Percentiles rank a stretch among this genome's conserved stretches.
These are phyloP conservation scores for Orientallactaga sibirica DNA, from an alignment of 2,797 vertebrate species.

Conservation along the genomic window DNA sequence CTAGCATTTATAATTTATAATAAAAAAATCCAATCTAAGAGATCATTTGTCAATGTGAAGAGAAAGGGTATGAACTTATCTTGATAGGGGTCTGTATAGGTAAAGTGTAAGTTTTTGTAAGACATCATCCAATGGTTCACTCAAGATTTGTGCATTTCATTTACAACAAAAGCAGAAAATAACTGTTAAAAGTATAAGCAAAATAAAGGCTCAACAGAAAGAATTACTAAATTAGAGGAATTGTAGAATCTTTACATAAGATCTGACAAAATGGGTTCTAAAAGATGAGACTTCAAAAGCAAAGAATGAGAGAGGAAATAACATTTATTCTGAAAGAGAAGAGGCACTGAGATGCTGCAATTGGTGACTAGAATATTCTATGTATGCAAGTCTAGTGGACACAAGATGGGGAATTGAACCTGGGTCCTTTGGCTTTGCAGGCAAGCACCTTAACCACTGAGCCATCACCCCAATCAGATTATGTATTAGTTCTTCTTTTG, in stretches of 20 bases:
- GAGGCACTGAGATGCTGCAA: neutral
- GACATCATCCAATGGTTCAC: neutral
- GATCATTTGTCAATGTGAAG: conserved; percentile 46
- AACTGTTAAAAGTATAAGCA: conserved; percentile 15
- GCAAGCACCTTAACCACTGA: too few relatives aligned
- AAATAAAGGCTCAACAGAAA: neutral
- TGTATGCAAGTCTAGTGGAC: conserved; percentile 4
- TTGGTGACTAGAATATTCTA: conserved; percentile 11
- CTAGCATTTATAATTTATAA: conserved; percentile 40
- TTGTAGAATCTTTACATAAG: conserved; percentile 7
- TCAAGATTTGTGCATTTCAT: conserved; percentile 43
- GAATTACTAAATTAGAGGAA: conserved; percentile 6
- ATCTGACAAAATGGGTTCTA: conserved; percentile 33
- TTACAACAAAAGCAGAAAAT: neutral
- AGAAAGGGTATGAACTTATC: neutral
- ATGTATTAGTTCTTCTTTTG: too few relatives aligned
- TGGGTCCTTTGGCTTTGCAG: too few relatives aligned
- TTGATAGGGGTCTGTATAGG: neutral
- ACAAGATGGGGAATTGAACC: too few relatives aligned
- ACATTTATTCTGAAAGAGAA: conserved; percentile 26
- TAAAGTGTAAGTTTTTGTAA: conserved; percentile 22
- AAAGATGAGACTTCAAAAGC: conserved; percentile 47
- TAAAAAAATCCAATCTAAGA: conserved; percentile 36
- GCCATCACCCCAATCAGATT: too few relatives aligned
- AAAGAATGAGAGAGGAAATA: neutral